phyloP scores from a whole-genome alignment of 2,888 invertebrate species.

The Lithodes maja region DNA sequence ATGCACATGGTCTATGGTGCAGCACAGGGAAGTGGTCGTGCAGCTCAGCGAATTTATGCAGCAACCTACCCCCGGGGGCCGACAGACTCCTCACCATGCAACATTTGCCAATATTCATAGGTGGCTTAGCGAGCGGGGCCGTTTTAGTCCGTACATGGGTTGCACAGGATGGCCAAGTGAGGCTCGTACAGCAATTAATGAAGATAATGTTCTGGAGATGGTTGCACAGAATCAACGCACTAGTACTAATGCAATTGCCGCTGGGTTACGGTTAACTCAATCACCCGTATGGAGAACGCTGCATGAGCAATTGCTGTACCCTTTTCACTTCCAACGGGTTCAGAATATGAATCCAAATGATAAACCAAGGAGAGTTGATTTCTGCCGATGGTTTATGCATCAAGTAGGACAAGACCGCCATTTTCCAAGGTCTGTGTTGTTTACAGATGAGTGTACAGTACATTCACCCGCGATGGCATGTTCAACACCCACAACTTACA shows the following conservation, averaged over 20 bases:
- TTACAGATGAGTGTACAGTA: slow-evolving; percentile 17
- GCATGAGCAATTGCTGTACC: not conserved
- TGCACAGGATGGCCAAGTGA: not conserved
- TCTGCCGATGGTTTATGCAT: slow-evolving; percentile 17
- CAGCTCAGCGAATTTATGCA: not conserved
- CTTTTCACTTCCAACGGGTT: slow-evolving; percentile 14
- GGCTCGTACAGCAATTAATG: slow-evolving; percentile 2
- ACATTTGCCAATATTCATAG: slow-evolving; percentile 9
- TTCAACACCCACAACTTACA: slow-evolving; percentile 1
- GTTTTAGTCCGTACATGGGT: slow-evolving; percentile 17
- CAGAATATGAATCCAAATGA: slow-evolving; percentile 6
- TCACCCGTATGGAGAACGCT: not conserved
- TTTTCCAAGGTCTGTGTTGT: not conserved
- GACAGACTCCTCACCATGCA: slow-evolving; percentile 1
- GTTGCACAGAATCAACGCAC: slow-evolving; percentile 16
- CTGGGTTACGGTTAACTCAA: slow-evolving; percentile 7
- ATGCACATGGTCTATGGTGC: not conserved
- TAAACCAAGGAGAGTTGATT: slow-evolving; percentile 20
- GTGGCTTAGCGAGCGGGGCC: slow-evolving; percentile 13
- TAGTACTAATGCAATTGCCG: slow-evolving; percentile 16
- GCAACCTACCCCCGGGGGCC: not conserved
- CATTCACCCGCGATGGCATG: slow-evolving; percentile 17
- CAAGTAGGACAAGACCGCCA: not conserved
- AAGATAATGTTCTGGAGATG: slow-evolving; percentile 17
- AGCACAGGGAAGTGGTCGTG: slow-evolving; percentile 9